Conservation (phyloP, 2,888 invertebrate genomes). For the Drosophila meridiana region DNA sequence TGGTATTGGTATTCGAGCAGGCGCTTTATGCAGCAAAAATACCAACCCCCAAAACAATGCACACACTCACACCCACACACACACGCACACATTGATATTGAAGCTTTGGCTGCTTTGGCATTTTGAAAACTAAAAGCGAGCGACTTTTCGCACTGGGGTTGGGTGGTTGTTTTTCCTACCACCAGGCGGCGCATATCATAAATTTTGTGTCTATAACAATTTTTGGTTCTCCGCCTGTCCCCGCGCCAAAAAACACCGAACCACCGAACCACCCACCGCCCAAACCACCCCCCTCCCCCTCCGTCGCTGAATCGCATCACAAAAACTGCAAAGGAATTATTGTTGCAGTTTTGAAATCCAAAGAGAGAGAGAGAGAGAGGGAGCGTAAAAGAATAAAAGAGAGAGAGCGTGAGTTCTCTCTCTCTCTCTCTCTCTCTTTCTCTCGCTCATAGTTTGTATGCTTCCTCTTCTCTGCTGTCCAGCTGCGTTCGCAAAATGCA, state of each 20-base stretch:
- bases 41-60: conserved; percentile 77
- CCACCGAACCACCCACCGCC: conserved; percentile 6
- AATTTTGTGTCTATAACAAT: conserved; percentile 79
- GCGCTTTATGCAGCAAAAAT: conserved; percentile 73
- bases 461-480: conserved; percentile 16
- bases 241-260: too few relatives aligned
- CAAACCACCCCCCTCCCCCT: neutral
- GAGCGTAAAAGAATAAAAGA: neutral
- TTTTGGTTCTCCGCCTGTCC: conserved; percentile 55
- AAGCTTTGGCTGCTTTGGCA: conserved; percentile 58
- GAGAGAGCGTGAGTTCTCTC: conserved; percentile 24
- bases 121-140: conserved; percentile 72
- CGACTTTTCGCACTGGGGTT: conserved; percentile 52
- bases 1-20: conserved; percentile 63
- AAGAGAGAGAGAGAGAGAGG: conserved; percentile 3
- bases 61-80: conserved; percentile 51
- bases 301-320: conserved; percentile 20
- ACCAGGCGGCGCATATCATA: conserved; percentile 68
- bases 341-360: conserved; percentile 69
- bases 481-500: conserved; percentile 39
- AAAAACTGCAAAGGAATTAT: conserved; percentile 76
- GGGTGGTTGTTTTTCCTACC: conserved; percentile 70
- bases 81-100: conserved; percentile 24
- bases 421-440: conserved; percentile 21
- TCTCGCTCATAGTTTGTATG: conserved; percentile 28